Evolutionary conservation across 2,113 vertebrate genomes (phyloP).

Genomic region (Cairina moschata): DNA sequence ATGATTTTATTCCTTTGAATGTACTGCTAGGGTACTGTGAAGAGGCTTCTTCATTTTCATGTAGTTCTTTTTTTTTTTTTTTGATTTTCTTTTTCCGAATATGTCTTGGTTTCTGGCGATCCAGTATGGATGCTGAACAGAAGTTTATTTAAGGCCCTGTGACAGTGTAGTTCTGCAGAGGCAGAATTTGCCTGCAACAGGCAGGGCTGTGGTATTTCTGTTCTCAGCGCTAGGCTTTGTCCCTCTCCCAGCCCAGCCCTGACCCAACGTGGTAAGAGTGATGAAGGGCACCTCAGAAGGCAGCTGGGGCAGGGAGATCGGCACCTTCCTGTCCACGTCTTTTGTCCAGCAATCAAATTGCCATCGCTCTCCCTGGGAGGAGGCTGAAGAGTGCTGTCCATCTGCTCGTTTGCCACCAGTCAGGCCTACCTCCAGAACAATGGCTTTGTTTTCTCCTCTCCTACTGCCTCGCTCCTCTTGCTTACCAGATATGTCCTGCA

Average conservation of each 20-base stretch:
- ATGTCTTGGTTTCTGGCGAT: neutral
- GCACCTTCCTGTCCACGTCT: neutral
- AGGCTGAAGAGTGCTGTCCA: conserved; percentile 4
- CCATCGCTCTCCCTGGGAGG: neutral
- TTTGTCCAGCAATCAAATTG: neutral
- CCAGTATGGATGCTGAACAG: neutral
- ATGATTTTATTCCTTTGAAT: neutral
- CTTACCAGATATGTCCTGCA: neutral
- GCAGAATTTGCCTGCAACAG: neutral
- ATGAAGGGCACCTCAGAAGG: neutral
- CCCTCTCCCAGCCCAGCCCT: neutral
- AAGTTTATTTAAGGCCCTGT: neutral
- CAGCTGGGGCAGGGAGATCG: neutral
- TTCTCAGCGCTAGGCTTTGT: neutral
- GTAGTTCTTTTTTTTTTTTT: neutral
- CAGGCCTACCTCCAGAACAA: neutral
- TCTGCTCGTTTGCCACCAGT: conserved; percentile 34
- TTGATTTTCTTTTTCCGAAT: neutral
- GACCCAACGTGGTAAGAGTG: neutral
- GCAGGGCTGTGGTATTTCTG: neutral
- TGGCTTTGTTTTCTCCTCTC: neutral
- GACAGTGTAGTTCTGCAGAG: neutral
- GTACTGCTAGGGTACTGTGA: neutral
- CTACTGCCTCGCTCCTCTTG: neutral
- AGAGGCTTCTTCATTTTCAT: neutral